phyloP scores from a whole-genome alignment of 2,797 vertebrate genomes.

The Muscicapa striata region DNA sequence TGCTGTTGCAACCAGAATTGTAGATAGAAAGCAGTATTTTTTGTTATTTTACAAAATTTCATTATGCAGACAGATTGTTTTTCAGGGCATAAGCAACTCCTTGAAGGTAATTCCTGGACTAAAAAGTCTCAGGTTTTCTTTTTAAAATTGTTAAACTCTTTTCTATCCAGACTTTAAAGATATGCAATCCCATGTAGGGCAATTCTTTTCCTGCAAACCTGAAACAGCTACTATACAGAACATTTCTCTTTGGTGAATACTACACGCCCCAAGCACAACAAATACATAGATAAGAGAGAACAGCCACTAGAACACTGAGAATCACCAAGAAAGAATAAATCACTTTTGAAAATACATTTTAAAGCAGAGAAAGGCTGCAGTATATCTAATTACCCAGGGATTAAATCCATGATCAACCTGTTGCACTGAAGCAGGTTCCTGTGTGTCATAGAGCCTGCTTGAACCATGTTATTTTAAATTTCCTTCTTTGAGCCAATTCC shows the following conservation, averaged over 20 bases:
- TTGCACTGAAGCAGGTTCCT: not conserved
- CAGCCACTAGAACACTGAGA: not conserved
- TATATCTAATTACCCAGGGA: not conserved
- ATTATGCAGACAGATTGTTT: not conserved
- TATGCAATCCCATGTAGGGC: not conserved
- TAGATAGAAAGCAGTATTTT: not conserved
- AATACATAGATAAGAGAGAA: not conserved
- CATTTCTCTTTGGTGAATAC: not conserved
- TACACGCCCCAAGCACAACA: not conserved
- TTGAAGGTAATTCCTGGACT: not conserved
- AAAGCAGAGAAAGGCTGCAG: not conserved
- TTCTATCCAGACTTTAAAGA: not conserved
- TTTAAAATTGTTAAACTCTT: accelerated
- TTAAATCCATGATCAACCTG: not conserved
- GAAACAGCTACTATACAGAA: not conserved
- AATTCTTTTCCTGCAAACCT: not conserved
- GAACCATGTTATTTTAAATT: not conserved
- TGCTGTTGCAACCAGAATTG: not conserved
- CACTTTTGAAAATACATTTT: not conserved
- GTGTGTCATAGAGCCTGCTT: not conserved
- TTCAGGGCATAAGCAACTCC: not conserved
- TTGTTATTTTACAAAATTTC: not conserved
- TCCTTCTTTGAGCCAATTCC: not conserved
- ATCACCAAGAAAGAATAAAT: not conserved
- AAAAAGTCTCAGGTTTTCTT: not conserved